A percentile compares a stretch with the other conserved stretches of the same genome.
Conservation (phyloP, 2,888 invertebrate species). For the Aspidiotus rigidus region DNA sequence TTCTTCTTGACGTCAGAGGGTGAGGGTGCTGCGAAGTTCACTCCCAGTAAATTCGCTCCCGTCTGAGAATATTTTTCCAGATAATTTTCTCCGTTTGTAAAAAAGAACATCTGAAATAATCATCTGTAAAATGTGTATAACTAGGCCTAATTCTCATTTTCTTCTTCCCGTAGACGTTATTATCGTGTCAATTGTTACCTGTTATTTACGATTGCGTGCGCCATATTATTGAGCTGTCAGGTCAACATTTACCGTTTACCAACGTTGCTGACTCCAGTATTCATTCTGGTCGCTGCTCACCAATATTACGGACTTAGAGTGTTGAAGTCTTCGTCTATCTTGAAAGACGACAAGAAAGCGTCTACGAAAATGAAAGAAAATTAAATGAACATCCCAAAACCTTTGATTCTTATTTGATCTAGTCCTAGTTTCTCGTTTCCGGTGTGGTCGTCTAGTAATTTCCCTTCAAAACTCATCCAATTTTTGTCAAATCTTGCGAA, state of each 20-base stretch:
- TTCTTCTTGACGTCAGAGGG: too few relatives aligned
- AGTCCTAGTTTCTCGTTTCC: too few relatives aligned
- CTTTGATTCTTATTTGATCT: not conserved
- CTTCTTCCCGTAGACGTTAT: not conserved
- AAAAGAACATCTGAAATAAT: too few relatives aligned
- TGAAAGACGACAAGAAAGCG: not conserved
- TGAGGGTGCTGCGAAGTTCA: too few relatives aligned
- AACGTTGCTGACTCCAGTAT: conserved; percentile 5
- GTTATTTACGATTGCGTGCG: conserved; percentile 15
- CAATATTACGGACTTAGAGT: conserved; percentile 7
- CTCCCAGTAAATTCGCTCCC: too few relatives aligned
- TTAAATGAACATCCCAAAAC: not conserved
- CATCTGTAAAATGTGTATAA: too few relatives aligned
- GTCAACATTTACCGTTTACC: conserved; percentile 22
- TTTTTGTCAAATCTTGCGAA: too few relatives aligned
- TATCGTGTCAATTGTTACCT: not conserved
- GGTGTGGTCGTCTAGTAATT: too few relatives aligned
- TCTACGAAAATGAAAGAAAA: not conserved
- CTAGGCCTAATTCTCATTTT: too few relatives aligned
- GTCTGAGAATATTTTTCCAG: too few relatives aligned
- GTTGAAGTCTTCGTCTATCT: not conserved
- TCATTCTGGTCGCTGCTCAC: conserved; percentile 7
- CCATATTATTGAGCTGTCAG: conserved; percentile 14
- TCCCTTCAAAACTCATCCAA: too few relatives aligned
- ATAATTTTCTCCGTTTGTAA: too few relatives aligned